Percentiles rank a stretch among this genome's conserved stretches.
phyloP scores from a whole-genome alignment of 2,888 invertebrate species.

The Lysandra bellargus region DNA sequence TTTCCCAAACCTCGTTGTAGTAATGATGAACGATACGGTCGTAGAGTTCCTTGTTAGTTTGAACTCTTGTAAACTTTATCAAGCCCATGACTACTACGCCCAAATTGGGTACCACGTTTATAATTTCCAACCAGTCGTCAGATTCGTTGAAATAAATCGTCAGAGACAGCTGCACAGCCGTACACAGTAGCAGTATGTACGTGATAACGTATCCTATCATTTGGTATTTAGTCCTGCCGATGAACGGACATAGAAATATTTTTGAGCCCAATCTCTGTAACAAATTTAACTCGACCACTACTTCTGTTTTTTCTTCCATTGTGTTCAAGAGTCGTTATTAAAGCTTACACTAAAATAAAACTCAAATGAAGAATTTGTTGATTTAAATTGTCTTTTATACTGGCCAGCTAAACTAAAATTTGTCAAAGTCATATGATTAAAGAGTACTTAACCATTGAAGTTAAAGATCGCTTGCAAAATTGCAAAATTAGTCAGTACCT shows the following conservation, averaged over 20 bases:
- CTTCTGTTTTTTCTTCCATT: conserved; percentile 43
- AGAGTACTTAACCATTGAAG: conserved; percentile 6
- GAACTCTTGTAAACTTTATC: conserved; percentile 57
- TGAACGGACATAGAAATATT: conserved; percentile 60
- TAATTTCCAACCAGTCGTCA: conserved; percentile 57
- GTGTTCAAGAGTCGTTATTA: too few relatives aligned
- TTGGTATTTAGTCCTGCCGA: conserved; percentile 47
- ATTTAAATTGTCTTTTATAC: not conserved
- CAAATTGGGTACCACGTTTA: conserved; percentile 64
- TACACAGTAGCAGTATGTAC: conserved; percentile 49
- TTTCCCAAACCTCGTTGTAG: conserved; percentile 53
- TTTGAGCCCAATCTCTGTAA: conserved; percentile 51
- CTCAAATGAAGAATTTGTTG: not conserved
- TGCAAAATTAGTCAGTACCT: not conserved
- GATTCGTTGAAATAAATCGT: conserved; percentile 53
- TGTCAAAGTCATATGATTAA: conserved; percentile 12
- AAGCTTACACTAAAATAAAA: not conserved
- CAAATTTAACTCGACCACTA: conserved; percentile 53
- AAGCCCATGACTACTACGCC: conserved; percentile 60
- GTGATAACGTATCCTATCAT: conserved; percentile 48
- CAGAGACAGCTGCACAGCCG: conserved; percentile 53
- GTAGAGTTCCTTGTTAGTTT: conserved; percentile 52
- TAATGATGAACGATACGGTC: conserved; percentile 56
- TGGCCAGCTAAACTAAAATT: not conserved
- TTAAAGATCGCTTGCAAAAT: not conserved